Evolutionary conservation across 1,140 invertebrate species (phyloP), one percentile per base, ranked within the genome.

Genomic region (Eueides isabella): DNA sequence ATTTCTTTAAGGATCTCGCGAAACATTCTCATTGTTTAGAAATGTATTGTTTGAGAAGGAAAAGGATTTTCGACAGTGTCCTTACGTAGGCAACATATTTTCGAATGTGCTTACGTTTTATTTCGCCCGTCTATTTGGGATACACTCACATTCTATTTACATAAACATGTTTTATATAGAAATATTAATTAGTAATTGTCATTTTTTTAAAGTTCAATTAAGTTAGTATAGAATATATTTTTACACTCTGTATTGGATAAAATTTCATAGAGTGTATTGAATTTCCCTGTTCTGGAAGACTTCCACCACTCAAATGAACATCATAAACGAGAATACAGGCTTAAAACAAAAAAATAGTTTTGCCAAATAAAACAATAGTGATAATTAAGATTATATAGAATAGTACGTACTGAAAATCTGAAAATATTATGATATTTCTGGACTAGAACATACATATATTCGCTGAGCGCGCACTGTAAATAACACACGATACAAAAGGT

Each of bases 1-100:
- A 68, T 74, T 68, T 74, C 48, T 67, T 72, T 72, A 74, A 68
- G 72, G 65, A 67, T 67, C 72, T 68, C 72, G 61, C 35, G 68
- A 68, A 74, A 74, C 65, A 67, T 73, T 61, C 48, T 4, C 41
- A 41, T 67, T 62, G 71, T 65, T 67, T 72, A 65, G 61, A 31
- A 72, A 31, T 72, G 63, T 66, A 66, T 66, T 66, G 71, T 73
- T 67, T 44, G 64, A 9, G 28, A 67, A 62, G 55, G 35, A 73
- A 62, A 67, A 55, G 61, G 44, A 68, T 69, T 69, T 70, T 70
- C 33, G 33, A 33, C 26, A 41, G 44, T 29, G 35, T 70, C 67
- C 61, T 62, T 61, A 30, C 61, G 68, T 70, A 61, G 61, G 68
- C 68, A 70, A 70, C 68, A 38, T 63, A 33, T 70, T 55, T 63